Evolutionary conservation across 2,113 vertebrate species (phyloP), one percentile per base, ranked within the genome.

Genomic region (Xenopus borealis): DNA sequence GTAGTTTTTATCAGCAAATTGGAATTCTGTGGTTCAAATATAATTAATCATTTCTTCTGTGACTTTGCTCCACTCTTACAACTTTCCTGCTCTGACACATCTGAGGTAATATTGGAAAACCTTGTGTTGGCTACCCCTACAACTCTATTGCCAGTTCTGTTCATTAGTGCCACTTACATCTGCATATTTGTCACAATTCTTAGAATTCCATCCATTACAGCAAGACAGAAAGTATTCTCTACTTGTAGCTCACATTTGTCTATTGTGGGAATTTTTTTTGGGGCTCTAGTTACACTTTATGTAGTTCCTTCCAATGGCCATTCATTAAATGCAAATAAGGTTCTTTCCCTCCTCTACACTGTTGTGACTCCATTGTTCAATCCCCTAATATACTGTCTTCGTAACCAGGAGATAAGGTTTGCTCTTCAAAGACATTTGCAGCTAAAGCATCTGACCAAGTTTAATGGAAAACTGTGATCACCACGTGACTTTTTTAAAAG

Each of bases 141-240:
- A 0, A 62, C 83, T 50, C n/a, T 83, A 6, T 33, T 71, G 1
- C 83, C 83, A 11, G 70, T 82, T 2, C 3, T 80, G 23, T 81
- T 14, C 17, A n/a, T 63, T 3, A 17, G 14, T 17, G 62, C 13
- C 1, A 14, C 62, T 17, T 63, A 33, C 13, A 40, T 63, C 7
- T 30, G 13, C 14, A 63, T 63, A 18, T 14, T 63, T n/a, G 3
- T 52, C 46, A 23, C 66, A 10, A 53, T 68, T 12, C n/a, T 68
- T 14, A 23, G 13, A 17, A 68, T 68, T 14, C n/a, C 18, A 19
- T 52, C 45, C 6, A 27, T 13, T 12, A 17, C 13, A 6, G 66
- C 46, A 11, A 68, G 47, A 52, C 46, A 68, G 4, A 88, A 88
- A 20, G 81, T 82, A 12, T 78, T 89, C 62, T 86, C 83, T 1